A percentile compares a stretch with the other conserved stretches of the same genome.
phyloP scores from a whole-genome alignment of 2,113 vertebrate species.

The Delphinus delphis region DNA sequence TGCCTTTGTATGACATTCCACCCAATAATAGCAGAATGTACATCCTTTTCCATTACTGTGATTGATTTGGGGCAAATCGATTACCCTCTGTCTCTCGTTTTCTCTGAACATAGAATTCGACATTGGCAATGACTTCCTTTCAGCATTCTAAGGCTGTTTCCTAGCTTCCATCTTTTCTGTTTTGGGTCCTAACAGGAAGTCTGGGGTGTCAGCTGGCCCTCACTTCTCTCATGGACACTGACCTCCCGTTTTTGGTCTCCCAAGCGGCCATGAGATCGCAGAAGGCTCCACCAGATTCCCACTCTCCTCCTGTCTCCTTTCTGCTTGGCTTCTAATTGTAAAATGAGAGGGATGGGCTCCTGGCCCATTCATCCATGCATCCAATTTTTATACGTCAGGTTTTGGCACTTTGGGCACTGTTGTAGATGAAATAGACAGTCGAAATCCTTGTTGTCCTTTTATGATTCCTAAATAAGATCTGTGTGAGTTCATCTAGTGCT shows the following conservation, averaged over 20 bases:
- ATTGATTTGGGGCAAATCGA: not conserved
- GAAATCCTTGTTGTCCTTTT: not conserved
- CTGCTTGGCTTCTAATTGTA: not conserved
- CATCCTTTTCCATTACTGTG: not conserved
- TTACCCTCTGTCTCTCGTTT: not conserved
- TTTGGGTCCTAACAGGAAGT: not conserved
- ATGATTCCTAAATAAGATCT: not conserved
- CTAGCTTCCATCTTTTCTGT: not conserved
- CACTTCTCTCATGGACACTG: not conserved
- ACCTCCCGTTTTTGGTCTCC: not conserved
- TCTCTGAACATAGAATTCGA: not conserved
- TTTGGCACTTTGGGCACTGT: not conserved
- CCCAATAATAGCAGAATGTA: not conserved
- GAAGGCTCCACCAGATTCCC: not conserved
- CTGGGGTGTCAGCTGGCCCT: not conserved
- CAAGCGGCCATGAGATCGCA: not conserved
- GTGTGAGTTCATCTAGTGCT: not conserved
- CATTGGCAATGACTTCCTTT: not conserved
- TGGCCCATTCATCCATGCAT: not conserved
- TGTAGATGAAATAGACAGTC: not conserved
- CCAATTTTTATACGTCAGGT: not conserved
- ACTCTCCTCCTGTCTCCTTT: not conserved
- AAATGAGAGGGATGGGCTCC: not conserved
- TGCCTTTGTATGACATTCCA: not conserved
- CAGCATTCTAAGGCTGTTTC: not conserved